Conservation (phyloP, 2,888 invertebrate genomes). For the Pherbina coryleti region DNA sequence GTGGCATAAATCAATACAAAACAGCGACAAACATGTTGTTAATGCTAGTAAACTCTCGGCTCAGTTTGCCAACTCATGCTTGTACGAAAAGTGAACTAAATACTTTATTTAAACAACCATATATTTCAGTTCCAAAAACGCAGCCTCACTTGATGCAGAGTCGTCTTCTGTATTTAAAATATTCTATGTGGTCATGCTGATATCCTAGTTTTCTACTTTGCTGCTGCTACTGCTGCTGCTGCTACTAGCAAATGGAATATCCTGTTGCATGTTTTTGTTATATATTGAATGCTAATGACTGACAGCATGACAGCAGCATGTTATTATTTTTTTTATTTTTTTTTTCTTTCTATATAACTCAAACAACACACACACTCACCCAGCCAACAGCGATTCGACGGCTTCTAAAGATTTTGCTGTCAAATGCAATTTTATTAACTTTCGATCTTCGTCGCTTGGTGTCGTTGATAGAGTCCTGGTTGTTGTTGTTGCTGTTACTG, state of each 20-base stretch:
- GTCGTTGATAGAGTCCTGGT: slow-evolving; percentile 20
- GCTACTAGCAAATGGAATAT: not conserved
- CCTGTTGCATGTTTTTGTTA: slow-evolving; percentile 33
- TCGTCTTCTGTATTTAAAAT: not conserved
- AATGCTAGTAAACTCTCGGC: no score
- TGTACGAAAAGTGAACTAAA: no score
- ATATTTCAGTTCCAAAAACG: not conserved
- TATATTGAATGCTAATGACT: slow-evolving; percentile 37
- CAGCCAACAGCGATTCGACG: not conserved
- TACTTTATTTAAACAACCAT: no score
- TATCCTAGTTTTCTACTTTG: not conserved
- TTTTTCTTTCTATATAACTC: slow-evolving; percentile 20
- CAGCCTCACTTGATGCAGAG: not conserved
- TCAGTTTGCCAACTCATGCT: no score
- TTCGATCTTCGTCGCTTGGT: slow-evolving; percentile 33
- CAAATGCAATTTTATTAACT: slow-evolving; percentile 52
- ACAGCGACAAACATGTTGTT: no score
- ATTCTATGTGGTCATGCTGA: slow-evolving; percentile 4
- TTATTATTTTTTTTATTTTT: slow-evolving; percentile 15
- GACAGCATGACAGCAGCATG: slow-evolving; percentile 20
- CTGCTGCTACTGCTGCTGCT: not conserved
- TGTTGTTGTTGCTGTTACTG: slow-evolving; percentile 30
- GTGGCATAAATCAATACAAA: no score
- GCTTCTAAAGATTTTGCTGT: slow-evolving; percentile 45
- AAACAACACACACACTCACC: not conserved